phyloP scores from a whole-genome alignment of 1,140 invertebrate genomes.

The Drosophila navojoa region DNA sequence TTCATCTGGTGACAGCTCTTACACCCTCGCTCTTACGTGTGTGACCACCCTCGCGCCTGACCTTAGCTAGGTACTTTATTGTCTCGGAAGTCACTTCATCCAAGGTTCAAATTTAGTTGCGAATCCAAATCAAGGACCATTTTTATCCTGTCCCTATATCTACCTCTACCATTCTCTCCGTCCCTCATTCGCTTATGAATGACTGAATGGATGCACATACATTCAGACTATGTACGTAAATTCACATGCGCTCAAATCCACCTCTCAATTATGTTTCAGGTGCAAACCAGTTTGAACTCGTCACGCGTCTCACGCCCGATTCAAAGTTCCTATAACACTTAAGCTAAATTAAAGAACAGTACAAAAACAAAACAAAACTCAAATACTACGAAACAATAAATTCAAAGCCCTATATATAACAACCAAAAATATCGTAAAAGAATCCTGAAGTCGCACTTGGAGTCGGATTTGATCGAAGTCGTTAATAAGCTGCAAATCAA shows the following conservation, averaged over 20 bases:
- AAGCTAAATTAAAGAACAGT: conserved; percentile 57
- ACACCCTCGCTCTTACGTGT: too few relatives aligned
- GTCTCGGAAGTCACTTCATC: neutral
- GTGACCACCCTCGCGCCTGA: too few relatives aligned
- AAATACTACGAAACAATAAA: conserved; percentile 21
- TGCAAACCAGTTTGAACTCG: conserved; percentile 46
- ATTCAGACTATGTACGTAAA: neutral
- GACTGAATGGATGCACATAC: neutral
- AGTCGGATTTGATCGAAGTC: neutral
- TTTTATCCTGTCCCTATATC: too few relatives aligned
- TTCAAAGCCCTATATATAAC: conserved; percentile 6
- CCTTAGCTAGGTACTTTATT: too few relatives aligned
- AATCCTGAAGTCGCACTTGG: too few relatives aligned
- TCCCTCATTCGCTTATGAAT: neutral
- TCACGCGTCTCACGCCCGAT: conserved; percentile 43
- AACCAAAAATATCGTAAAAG: conserved; percentile 1
- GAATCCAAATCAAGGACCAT: neutral
- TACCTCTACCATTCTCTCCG: neutral
- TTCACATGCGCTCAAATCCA: neutral
- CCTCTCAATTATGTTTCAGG: conserved; percentile 30
- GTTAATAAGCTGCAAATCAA: neutral
- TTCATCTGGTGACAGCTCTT: too few relatives aligned
- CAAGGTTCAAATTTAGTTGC: neutral
- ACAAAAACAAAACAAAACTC: conserved; percentile 48
- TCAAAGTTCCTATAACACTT: conserved; percentile 76